phyloP scores from a whole-genome alignment of 2,888 invertebrate species.

The Clistopyga incitator region DNA sequence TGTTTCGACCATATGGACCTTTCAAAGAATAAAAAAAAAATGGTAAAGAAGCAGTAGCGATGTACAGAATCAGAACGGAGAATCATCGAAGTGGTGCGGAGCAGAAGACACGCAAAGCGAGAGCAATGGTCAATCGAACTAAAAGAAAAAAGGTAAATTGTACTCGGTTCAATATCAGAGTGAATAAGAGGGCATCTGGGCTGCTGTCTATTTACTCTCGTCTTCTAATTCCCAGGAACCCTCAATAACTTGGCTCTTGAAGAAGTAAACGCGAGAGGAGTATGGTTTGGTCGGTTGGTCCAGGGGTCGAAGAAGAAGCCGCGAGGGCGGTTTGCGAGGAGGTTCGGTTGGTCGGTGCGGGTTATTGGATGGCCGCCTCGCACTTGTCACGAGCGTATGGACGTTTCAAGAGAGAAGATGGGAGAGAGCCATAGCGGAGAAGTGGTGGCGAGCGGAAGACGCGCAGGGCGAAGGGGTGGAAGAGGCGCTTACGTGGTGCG shows the following conservation, averaged over 20 bases:
- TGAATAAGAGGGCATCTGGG: too few species aligned
- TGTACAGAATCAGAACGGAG: constrained; percentile 26
- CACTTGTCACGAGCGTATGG: constrained; percentile 81
- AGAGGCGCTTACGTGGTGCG: constrained; percentile 45
- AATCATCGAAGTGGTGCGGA: constrained; percentile 55
- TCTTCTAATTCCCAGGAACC: constrained; percentile 75
- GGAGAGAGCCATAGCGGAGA: constrained; percentile 45
- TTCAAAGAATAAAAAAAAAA: constrained; percentile 63
- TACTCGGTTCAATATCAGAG: too few species aligned
- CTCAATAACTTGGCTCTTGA: constrained; percentile 74
- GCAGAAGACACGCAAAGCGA: constrained; percentile 62
- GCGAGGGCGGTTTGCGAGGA: constrained; percentile 51
- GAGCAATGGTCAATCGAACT: background rate
- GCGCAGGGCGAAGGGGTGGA: constrained; percentile 51
- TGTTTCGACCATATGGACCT: constrained; percentile 79
- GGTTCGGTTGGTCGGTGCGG: constrained; percentile 77
- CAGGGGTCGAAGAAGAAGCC: constrained; percentile 54
- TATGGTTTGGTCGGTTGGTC: constrained; percentile 31
- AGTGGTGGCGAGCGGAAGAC: constrained; percentile 64
- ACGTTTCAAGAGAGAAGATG: constrained; percentile 70
- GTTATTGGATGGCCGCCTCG: constrained; percentile 82
- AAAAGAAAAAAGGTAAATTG: too few species aligned
- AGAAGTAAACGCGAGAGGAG: constrained; percentile 35
- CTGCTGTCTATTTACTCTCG: constrained; percentile 48
- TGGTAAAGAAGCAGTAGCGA: constrained; percentile 33